Evolutionary conservation across 2,888 invertebrate genomes (phyloP).

Genomic region (Hydropsyche betteni): DNA sequence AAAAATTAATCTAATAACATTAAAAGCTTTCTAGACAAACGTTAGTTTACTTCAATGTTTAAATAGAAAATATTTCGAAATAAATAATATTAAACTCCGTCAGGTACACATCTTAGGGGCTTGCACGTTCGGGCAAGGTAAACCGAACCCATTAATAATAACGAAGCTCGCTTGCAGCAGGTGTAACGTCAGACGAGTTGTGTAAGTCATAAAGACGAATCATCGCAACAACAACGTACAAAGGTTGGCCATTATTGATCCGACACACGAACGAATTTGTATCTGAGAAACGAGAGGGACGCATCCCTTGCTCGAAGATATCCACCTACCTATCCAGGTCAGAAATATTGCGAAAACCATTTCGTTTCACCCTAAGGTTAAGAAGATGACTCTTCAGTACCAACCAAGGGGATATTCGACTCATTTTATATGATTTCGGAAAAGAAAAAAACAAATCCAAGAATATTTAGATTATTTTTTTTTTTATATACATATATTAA

Average conservation of each 20-base stretch:
- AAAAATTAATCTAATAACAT: no score
- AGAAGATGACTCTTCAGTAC: no score
- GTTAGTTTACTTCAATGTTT: no score
- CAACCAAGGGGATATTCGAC: no score
- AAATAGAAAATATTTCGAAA: no score
- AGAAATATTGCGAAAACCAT: background rate
- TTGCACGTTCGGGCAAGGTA: no score
- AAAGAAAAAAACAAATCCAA: no score
- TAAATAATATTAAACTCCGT: background rate
- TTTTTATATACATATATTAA: no score
- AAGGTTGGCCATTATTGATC: constrained; percentile 36
- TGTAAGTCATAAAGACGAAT: constrained; percentile 40
- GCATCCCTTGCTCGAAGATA: constrained; percentile 1
- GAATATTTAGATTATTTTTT: no score
- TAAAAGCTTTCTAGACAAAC: no score
- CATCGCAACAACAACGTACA: constrained; percentile 29
- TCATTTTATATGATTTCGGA: no score
- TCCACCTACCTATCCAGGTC: background rate
- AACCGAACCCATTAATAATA: no score
- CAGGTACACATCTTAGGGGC: background rate
- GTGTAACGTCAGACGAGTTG: constrained; percentile 11
- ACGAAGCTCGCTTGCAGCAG: background rate
- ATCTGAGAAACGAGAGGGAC: constrained; percentile 23
- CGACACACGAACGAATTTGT: constrained; percentile 31
- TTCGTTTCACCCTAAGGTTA: background rate